Percentiles rank a stretch among this genome's conserved stretches.
These are phyloP conservation scores for Ethmia dodecea DNA, from an alignment of 2,888 invertebrate genomes.

Conservation along the genomic window DNA sequence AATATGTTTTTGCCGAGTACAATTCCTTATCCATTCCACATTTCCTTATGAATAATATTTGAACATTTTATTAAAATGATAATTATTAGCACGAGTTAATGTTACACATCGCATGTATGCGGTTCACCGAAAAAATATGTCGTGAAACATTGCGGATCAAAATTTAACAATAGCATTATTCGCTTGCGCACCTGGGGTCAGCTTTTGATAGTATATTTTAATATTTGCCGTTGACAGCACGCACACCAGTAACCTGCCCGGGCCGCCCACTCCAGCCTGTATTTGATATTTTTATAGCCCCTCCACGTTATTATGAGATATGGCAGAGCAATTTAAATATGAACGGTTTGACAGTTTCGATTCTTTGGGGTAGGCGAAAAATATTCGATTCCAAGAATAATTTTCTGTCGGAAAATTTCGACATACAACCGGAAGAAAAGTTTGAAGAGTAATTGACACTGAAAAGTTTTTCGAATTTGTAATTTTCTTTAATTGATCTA, in stretches of 20 bases:
- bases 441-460: no score
- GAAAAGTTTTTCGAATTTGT: no score
- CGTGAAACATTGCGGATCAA: conserved; percentile 19
- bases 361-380: conserved; percentile 33
- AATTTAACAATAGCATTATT: conserved; percentile 28
- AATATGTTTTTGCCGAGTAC: no score
- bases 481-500: no score
- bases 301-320: conserved; percentile 66
- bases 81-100: no score
- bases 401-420: no score
- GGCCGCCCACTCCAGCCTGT: conserved; percentile 40
- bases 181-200: conserved; percentile 31
- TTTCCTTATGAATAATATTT: conserved; percentile 6
- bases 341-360: conserved; percentile 60
- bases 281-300: conserved; percentile 71
- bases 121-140: background rate
- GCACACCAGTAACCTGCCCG: conserved; percentile 25
- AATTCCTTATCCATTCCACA: conserved; percentile 8
- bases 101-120: no score
- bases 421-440: no score
- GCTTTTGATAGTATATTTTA: conserved; percentile 49
- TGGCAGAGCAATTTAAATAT: conserved; percentile 63
- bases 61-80: conserved; percentile 1
- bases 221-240: conserved; percentile 47
- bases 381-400: no score